Conservation (phyloP, 2,113 vertebrate genomes). For the Bos indicus region DNA sequence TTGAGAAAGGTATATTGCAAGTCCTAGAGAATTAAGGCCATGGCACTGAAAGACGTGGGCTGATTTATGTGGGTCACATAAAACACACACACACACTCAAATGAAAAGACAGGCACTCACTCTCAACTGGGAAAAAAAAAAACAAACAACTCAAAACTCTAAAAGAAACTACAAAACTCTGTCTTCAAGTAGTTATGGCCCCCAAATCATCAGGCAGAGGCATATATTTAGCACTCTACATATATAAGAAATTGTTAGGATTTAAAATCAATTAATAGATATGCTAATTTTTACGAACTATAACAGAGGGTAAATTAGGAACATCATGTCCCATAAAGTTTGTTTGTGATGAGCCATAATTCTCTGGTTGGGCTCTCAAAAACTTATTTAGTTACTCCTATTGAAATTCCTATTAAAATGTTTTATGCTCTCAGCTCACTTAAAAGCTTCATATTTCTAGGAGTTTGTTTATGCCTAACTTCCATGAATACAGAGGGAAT, state of each 20-base stretch:
- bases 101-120: background rate
- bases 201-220: background rate
- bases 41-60: background rate
- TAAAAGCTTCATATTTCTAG: conserved; percentile 64
- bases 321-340: conserved; percentile 40
- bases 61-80: background rate
- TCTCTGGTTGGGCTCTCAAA: conserved; percentile 49
- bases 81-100: background rate
- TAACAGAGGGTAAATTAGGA: conserved; percentile 44
- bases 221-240: background rate
- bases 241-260: background rate
- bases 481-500: conserved; percentile 43
- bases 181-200: background rate
- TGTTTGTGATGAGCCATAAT: conserved; percentile 43
- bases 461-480: conserved; percentile 52
- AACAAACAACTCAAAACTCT: background rate
- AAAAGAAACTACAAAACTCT: background rate
- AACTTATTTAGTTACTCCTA: conserved; percentile 58
- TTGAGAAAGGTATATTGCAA: background rate
- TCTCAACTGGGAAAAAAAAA: background rate
- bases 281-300: conserved; percentile 9
- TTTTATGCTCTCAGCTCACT: conserved; percentile 52
- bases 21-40: background rate
- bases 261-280: conserved; percentile 23
- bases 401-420: conserved; percentile 62